phyloP scores from a whole-genome alignment of 1,140 invertebrate genomes.

The Zelostemma sp. region DNA sequence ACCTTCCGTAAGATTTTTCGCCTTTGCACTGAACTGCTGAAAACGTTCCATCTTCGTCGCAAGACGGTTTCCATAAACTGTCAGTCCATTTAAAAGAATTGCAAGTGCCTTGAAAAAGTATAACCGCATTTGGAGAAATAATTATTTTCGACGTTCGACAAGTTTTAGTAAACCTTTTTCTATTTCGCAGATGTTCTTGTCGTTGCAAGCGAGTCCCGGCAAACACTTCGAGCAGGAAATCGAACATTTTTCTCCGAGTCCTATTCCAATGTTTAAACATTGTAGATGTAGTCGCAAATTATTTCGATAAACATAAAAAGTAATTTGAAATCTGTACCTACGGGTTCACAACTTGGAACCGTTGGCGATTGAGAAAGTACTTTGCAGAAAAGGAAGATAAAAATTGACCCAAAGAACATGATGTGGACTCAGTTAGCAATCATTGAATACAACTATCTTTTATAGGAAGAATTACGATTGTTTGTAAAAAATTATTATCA shows the following conservation, averaged over 20 bases:
- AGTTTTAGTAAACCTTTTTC: not conserved
- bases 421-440: no score
- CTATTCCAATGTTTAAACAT: no score
- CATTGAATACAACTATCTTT: no score
- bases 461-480: no score
- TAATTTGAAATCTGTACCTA: not conserved
- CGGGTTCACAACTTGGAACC: not conserved
- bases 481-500: no score
- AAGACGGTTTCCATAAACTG: constrained; percentile 27
- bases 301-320: not conserved
- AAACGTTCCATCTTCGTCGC: constrained; percentile 26
- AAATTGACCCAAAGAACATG: no score
- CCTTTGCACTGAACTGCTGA: constrained; percentile 31
- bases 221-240: not conserved
- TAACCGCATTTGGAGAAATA: no score
- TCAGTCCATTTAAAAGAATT: constrained; percentile 2
- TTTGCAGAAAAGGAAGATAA: not conserved
- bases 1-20: constrained; percentile 26
- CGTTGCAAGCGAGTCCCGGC: not conserved
- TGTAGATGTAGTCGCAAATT: not conserved
- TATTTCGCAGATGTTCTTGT: not conserved
- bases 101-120: not conserved
- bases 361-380: not conserved
- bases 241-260: not conserved
- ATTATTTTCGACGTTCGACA: not conserved